Conservation (phyloP, 30 jellyfish, hydroid and myxozoan species). For the Aurelia aurita region DNA sequence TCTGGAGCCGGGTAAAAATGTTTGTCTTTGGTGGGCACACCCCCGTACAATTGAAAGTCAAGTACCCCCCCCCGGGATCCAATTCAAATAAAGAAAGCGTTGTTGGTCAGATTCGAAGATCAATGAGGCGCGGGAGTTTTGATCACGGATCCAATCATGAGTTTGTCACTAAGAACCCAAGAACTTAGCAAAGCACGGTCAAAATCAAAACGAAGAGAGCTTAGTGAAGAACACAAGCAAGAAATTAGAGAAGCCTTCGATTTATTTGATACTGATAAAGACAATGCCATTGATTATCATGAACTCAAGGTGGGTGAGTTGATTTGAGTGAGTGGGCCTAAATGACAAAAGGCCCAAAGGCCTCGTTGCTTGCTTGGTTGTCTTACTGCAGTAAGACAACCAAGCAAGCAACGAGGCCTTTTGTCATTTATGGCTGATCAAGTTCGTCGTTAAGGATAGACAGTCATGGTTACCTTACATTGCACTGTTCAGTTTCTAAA, state of each 20-base stretch:
- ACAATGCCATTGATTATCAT: slow-evolving; percentile 97
- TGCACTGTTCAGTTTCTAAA: no score
- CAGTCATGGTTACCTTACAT: no score
- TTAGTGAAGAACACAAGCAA: slow-evolving; percentile 94
- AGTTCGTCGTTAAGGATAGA: no score
- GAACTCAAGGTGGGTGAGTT: slow-evolving; percentile 83
- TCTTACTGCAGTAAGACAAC: background rate
- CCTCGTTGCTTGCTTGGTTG: background rate
- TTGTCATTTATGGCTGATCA: no score
- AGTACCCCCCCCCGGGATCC: no score
- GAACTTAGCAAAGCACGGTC: slow-evolving; percentile 78
- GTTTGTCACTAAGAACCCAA: slow-evolving; percentile 68
- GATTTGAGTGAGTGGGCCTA: background rate
- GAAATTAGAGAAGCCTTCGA: slow-evolving; percentile 97
- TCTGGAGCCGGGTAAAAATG: no score
- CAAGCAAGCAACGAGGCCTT: background rate
- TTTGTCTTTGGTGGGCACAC: no score
- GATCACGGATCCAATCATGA: slow-evolving; percentile 57
- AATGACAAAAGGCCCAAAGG: no score
- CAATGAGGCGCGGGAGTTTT: slow-evolving; percentile 36
- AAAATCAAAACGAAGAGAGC: slow-evolving; percentile 83
- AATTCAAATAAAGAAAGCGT: slow-evolving; percentile 44
- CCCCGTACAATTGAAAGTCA: no score
- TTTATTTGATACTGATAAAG: slow-evolving; percentile 96
- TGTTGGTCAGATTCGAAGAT: background rate